Evolutionary conservation across 2,113 vertebrate species (phyloP).

Genomic region (Nycticryphes semicollaris): DNA sequence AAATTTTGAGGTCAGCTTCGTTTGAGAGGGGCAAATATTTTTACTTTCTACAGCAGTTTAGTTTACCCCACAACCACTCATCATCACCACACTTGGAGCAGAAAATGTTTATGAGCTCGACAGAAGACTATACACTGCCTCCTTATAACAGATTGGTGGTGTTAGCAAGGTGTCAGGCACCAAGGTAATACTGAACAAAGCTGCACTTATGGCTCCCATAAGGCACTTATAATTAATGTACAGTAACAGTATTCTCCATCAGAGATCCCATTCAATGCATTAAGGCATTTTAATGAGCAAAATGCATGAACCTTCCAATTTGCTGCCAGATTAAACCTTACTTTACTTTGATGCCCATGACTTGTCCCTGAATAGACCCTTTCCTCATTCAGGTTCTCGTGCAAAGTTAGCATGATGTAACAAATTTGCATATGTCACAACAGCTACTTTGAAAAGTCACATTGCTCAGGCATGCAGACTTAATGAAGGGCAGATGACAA

Average conservation of each 20-base stretch:
- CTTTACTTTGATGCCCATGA: background rate
- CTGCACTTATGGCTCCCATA: background rate
- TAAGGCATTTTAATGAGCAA: conserved; percentile 13
- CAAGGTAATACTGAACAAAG: background rate
- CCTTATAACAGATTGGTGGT: background rate
- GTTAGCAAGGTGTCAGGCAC: background rate
- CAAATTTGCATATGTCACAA: background rate
- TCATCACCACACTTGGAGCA: background rate
- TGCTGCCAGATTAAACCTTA: conserved; percentile 27
- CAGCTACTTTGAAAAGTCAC: background rate
- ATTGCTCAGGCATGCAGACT: background rate
- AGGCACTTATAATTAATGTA: conserved; percentile 15
- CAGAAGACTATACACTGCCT: background rate
- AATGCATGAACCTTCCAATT: background rate
- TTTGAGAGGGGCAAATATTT: background rate
- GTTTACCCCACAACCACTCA: background rate
- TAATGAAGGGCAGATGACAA: background rate
- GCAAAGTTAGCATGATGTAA: background rate
- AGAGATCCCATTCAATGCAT: background rate
- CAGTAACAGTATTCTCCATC: background rate
- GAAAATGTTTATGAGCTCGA: background rate
- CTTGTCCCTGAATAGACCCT: background rate
- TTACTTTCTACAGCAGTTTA: background rate
- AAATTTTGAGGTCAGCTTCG: background rate
- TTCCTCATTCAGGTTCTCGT: background rate